Conservation (phyloP, 2,113 vertebrate genomes). For the Atractosteus spatula region DNA sequence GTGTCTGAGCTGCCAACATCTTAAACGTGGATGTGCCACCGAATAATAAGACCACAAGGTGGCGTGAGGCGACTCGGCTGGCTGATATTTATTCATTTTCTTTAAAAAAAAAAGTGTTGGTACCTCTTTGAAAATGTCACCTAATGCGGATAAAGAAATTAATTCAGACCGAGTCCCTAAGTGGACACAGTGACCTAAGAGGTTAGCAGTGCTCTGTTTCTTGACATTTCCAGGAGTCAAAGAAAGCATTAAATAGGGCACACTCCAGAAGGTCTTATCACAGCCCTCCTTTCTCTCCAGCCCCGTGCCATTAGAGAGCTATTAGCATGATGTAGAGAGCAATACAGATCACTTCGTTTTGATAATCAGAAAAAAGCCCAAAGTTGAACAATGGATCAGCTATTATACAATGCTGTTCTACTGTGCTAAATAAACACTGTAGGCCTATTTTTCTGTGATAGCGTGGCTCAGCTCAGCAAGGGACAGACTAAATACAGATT, state of each 20-base stretch:
- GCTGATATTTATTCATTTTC: neutral
- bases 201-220: neutral
- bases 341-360: neutral
- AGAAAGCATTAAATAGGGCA: neutral
- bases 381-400: neutral
- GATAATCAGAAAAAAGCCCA: neutral
- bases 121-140: conserved; percentile 6
- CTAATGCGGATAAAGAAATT: neutral
- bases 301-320: neutral
- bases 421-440: too few species aligned
- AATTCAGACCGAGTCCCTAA: neutral
- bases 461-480: too few species aligned
- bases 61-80: neutral
- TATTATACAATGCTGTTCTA: too few species aligned
- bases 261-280: neutral
- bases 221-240: conserved; percentile 7
- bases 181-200: neutral
- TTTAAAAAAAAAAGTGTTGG: too few species aligned
- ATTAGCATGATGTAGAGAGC: neutral
- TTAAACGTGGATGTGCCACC: neutral
- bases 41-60: neutral
- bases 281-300: neutral
- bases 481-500: too few species aligned
- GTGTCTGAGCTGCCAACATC: neutral
- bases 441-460: too few species aligned